phyloP scores from a whole-genome alignment of 2,797 vertebrate species.

The Oryzias dopingdopingensis region DNA sequence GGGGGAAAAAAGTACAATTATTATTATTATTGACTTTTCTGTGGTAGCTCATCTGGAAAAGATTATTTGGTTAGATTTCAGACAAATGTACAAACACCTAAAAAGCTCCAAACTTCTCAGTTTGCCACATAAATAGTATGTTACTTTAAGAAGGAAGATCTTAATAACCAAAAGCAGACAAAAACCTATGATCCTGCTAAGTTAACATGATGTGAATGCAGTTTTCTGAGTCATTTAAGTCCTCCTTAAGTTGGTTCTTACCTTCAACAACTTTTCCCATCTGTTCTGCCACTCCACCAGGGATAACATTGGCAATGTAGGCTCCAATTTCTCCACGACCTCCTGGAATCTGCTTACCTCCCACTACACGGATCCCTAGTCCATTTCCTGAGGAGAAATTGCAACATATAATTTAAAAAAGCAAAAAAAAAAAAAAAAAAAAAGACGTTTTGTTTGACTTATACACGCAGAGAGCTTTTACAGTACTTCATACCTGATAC shows the following conservation, averaged over 20 bases:
- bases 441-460: neutral
- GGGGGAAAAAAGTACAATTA: too few relatives aligned
- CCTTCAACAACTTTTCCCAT: conserved; percentile 90
- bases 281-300: conserved; percentile 91
- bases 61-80: too few relatives aligned
- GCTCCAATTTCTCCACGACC: conserved; percentile 91
- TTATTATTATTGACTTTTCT: too few relatives aligned
- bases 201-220: neutral
- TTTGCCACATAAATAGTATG: too few relatives aligned
- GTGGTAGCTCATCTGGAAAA: too few relatives aligned
- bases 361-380: conserved; percentile 92
- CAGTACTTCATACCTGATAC: conserved; percentile 87
- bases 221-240: neutral
- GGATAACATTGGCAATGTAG: conserved; percentile 91
- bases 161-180: neutral
- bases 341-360: conserved; percentile 96
- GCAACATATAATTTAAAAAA: conserved; percentile 22
- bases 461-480: neutral
- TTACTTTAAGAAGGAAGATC: too few relatives aligned
- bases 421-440: neutral
- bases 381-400: conserved; percentile 70
- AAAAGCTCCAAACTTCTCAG: too few relatives aligned
- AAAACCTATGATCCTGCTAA: neutral
- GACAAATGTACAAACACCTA: too few relatives aligned
- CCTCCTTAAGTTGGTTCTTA: conserved; percentile 68